phyloP scores from a whole-genome alignment of 1,140 invertebrate species.

The Pollicipes pollicipes region DNA sequence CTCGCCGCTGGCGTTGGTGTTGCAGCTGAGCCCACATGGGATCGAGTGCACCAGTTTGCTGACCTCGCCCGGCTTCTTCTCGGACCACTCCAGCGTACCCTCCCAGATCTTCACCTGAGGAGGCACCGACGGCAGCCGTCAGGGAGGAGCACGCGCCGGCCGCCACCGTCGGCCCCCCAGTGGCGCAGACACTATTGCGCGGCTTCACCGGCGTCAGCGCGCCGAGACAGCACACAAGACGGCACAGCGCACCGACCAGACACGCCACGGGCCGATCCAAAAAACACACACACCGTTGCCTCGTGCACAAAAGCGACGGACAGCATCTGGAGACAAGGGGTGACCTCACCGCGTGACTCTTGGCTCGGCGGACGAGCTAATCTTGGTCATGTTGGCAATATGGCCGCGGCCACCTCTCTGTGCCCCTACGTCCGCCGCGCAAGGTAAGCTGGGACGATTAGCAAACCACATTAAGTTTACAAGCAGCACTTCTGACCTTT shows the following conservation, averaged over 20 bases:
- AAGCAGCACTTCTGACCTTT: too few relatives aligned
- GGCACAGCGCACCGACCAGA: conserved; percentile 2
- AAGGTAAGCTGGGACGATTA: too few relatives aligned
- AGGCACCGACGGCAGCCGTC: conserved; percentile 21
- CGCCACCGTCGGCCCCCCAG: conserved; percentile 20
- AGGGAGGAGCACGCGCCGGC: conserved; percentile 22
- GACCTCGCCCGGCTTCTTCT: conserved; percentile 33
- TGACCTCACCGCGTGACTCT: too few relatives aligned
- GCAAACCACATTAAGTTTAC: too few relatives aligned
- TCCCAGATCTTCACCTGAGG: conserved; percentile 56
- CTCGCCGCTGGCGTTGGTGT: conserved; percentile 58
- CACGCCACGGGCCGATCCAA: too few relatives aligned
- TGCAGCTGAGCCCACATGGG: conserved; percentile 55
- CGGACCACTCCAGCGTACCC: conserved; percentile 76
- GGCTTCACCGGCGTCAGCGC: conserved; percentile 7
- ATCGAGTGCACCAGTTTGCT: conserved; percentile 58
- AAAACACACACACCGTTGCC: too few relatives aligned
- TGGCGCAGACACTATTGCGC: conserved; percentile 26
- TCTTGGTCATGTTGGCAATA: too few relatives aligned
- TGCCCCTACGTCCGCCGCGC: too few relatives aligned
- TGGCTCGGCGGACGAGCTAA: too few relatives aligned
- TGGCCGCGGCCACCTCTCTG: too few relatives aligned
- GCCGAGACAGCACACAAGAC: conserved; percentile 8
- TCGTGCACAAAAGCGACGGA: too few relatives aligned
- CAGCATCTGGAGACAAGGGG: too few relatives aligned